Percentiles rank a stretch among this genome's conserved stretches.
phyloP scores from a whole-genome alignment of 1,140 invertebrate genomes.

The Diuraphis noxia region DNA sequence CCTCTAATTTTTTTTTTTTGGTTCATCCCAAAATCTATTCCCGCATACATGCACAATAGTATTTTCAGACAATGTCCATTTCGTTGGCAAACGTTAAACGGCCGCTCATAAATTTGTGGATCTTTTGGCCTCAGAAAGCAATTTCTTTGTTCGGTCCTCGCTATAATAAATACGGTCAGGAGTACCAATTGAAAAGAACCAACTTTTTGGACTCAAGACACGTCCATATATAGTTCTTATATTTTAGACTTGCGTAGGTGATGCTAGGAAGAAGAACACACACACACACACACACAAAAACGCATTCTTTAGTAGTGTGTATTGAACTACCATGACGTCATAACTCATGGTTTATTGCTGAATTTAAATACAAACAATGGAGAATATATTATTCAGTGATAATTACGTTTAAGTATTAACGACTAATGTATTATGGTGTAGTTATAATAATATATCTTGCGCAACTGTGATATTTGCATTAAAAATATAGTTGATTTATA shows the following conservation, averaged over 20 bases:
- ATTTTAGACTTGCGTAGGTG: not conserved
- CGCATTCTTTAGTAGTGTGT: not conserved
- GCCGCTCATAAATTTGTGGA: slow-evolving; percentile 35
- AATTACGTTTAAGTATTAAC: not conserved
- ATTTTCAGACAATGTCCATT: slow-evolving; percentile 48
- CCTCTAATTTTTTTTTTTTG: slow-evolving; percentile 29
- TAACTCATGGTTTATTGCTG: not conserved
- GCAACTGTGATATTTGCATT: not conserved
- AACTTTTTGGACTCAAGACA: slow-evolving; percentile 38
- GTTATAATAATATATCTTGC: not conserved
- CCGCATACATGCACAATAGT: not conserved
- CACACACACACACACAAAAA: not conserved
- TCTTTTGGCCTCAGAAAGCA: slow-evolving; percentile 32
- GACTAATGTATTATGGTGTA: not conserved
- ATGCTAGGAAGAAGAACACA: not conserved
- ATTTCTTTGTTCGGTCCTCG: slow-evolving; percentile 28
- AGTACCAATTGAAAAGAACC: slow-evolving; percentile 46
- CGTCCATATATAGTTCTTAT: not conserved
- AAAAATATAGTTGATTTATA: not conserved
- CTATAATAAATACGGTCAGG: slow-evolving; percentile 23
- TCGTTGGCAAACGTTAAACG: slow-evolving; percentile 49
- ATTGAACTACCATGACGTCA: not conserved
- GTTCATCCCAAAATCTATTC: slow-evolving; percentile 20
- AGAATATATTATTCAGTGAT: not conserved
- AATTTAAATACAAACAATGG: not conserved